Evolutionary conservation across 2,113 vertebrate genomes (phyloP), one percentile per base, ranked within the genome.

Genomic region (Equus quagga): DNA sequence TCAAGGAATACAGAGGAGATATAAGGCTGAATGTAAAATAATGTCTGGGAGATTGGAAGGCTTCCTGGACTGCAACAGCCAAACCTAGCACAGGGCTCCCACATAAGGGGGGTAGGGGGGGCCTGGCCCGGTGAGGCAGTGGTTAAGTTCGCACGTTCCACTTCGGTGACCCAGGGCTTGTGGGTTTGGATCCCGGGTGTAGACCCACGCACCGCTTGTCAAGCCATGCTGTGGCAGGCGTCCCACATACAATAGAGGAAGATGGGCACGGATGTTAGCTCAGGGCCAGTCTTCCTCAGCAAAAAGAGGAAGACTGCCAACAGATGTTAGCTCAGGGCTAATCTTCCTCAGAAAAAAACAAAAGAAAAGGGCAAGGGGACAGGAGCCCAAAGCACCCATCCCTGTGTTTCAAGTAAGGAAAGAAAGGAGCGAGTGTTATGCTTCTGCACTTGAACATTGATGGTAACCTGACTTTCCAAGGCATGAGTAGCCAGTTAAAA

Each of bases 1-100:
- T 94, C 91, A 97, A 54, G 73, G 85, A 92, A 73, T 58, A 93
- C 5, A 92, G 6, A 13, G 46, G 60, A 83, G 56, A 36, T 44
- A 76, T 44, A 94, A 89, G 49, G 44, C 62, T 93, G 51, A 78
- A 90, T 36, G 17, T 79, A 51, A 94, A 96, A 92, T 67, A 51
- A 93, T 2, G 36, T 49, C 65, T 90, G 46, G 36, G 51, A 83
- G 76, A 88, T n/a, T 44, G 72, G 70, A 96, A 97, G 51, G 24
- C 67, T 87, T 96, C 41, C 89, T 60, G 46, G 18, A 86, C 82
- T 79, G n/a, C 18, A 62, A 76, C n/a, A 65, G 44, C 26, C 75
- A 91, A 95, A 81, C 58, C 14, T 14, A 82, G 6, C 21, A 51
- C 49, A 88, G 70, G 58, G 31, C n/a, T 78, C 28, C 8, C 19